Conservation (phyloP, 2,113 vertebrate genomes). For the Rafetus swinhoei region DNA sequence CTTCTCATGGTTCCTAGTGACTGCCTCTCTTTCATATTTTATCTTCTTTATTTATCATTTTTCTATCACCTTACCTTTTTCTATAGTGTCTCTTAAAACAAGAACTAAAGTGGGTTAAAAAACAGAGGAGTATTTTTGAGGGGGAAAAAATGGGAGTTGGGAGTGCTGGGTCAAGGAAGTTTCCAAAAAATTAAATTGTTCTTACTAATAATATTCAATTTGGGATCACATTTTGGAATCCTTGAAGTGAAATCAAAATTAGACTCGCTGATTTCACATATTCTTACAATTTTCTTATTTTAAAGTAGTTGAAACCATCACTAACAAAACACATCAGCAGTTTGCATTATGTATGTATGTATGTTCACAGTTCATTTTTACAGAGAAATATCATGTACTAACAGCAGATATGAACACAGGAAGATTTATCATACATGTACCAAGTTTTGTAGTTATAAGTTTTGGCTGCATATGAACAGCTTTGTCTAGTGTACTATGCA, state of each 20-base stretch:
- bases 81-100: neutral
- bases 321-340: neutral
- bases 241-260: neutral
- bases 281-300: neutral
- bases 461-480: neutral
- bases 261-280: neutral
- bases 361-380: neutral
- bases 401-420: neutral
- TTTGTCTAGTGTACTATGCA: neutral
- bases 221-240: neutral
- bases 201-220: neutral
- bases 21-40: neutral
- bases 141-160: neutral
- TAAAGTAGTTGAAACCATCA: neutral
- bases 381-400: neutral
- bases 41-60: neutral
- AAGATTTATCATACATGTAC: neutral
- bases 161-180: neutral
- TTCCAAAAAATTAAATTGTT: neutral
- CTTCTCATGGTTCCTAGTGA: accelerated
- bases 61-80: neutral
- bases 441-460: neutral
- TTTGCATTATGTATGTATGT: neutral
- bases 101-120: neutral
- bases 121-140: neutral